phyloP scores from a whole-genome alignment of 2,888 invertebrate genomes.

The Diarsia rubi region DNA sequence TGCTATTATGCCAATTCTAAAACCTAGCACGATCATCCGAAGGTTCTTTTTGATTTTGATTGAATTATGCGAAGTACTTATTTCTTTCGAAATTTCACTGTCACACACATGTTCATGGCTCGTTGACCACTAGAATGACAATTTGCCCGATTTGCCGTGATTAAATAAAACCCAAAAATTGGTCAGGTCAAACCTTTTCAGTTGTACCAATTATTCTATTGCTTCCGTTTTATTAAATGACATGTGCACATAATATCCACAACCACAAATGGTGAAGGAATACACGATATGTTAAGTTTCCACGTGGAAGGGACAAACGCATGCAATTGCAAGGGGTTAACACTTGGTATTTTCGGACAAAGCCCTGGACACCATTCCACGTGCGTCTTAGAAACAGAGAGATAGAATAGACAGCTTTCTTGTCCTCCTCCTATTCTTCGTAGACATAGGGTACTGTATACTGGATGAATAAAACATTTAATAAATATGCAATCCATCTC shows the following conservation, averaged over 20 bases:
- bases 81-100: neutral
- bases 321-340: slow-evolving; percentile 11
- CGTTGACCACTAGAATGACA: slow-evolving; percentile 34
- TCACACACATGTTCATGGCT: slow-evolving; percentile 22
- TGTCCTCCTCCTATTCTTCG: slow-evolving; percentile 58
- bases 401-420: slow-evolving; percentile 28
- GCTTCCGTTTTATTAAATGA: slow-evolving; percentile 40
- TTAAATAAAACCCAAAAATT: slow-evolving; percentile 39
- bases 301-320: slow-evolving; percentile 4
- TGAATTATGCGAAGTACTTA: neutral
- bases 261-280: neutral
- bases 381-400: slow-evolving; percentile 16
- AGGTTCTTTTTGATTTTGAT: slow-evolving; percentile 13
- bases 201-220: slow-evolving; percentile 28
- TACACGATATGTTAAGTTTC: neutral
- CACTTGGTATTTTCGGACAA: slow-evolving; percentile 11
- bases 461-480: slow-evolving; percentile 77
- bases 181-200: slow-evolving; percentile 14
- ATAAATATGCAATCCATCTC: slow-evolving; percentile 73
- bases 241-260: neutral
- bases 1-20: neutral
- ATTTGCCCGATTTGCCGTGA: slow-evolving; percentile 29
- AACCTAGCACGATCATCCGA: slow-evolving; percentile 4
- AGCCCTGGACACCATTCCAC: slow-evolving; percentile 19
- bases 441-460: slow-evolving; percentile 62